phyloP scores from a whole-genome alignment of 2,888 invertebrate genomes.

The Lasioglossum marginatum region DNA sequence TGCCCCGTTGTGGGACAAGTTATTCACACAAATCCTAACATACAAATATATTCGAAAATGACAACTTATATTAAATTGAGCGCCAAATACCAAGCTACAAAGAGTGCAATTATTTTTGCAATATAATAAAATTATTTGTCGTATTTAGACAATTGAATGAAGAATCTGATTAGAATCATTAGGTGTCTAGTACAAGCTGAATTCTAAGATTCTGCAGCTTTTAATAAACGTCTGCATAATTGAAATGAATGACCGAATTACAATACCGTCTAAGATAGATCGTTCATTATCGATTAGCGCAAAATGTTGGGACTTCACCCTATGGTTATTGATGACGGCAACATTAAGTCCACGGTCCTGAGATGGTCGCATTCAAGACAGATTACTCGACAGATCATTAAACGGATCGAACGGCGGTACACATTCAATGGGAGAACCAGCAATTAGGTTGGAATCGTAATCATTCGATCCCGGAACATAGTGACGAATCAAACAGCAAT shows the following conservation, averaged over 20 bases:
- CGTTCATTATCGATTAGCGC: background rate
- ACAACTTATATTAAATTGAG: too few relatives aligned
- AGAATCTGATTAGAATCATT: background rate
- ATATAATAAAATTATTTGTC: background rate
- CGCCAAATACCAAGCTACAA: background rate
- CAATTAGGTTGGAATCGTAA: conserved; percentile 3
- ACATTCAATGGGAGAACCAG: background rate
- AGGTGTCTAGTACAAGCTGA: background rate
- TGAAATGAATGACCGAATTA: background rate
- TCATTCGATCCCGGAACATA: conserved; percentile 36
- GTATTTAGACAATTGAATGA: background rate
- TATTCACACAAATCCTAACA: background rate
- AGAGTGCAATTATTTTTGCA: background rate
- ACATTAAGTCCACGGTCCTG: background rate
- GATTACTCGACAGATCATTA: background rate
- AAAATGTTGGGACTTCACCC: background rate
- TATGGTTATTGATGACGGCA: background rate
- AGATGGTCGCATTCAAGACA: background rate
- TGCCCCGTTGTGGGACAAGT: too few relatives aligned
- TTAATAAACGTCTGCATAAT: background rate
- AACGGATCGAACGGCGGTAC: background rate
- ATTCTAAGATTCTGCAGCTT: background rate
- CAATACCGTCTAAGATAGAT: background rate
- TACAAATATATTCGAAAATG: background rate
- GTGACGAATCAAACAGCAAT: conserved; percentile 34